These are phyloP conservation scores for Charadrius vociferus DNA, from an alignment of 2,113 vertebrate genomes.

Conservation along the genomic window DNA sequence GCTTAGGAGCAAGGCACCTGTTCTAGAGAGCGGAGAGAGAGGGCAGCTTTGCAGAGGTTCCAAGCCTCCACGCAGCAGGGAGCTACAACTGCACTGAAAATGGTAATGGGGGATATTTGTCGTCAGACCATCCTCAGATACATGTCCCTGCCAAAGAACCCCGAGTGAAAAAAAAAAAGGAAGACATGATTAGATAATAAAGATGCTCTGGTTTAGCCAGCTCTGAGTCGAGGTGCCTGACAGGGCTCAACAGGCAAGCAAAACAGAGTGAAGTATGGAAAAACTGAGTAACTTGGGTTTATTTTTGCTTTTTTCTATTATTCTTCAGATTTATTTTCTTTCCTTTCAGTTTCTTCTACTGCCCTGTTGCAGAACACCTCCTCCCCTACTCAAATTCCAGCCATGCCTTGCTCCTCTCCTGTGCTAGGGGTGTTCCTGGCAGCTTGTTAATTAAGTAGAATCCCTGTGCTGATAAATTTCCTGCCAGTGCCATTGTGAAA, in stretches of 20 bases:
- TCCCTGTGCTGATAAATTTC: slow-evolving; percentile 1
- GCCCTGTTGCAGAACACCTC: neutral
- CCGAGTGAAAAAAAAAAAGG: neutral
- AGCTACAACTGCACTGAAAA: neutral
- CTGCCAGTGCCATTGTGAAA: slow-evolving; percentile 25
- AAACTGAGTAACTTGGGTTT: neutral
- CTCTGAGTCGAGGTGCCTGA: neutral
- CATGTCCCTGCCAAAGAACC: neutral
- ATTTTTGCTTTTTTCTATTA: neutral
- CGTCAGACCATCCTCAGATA: neutral
- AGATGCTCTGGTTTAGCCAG: neutral
- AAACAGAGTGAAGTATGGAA: neutral
- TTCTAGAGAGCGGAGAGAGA: neutral
- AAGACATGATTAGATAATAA: neutral
- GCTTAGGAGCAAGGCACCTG: neutral
- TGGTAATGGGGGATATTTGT: neutral
- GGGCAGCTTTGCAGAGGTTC: neutral
- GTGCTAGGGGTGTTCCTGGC: neutral
- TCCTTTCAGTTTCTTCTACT: neutral
- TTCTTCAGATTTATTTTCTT: neutral
- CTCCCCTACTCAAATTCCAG: neutral
- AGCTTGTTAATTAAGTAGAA: slow-evolving; percentile 1
- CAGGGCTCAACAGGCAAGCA: neutral
- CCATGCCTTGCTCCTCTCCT: neutral
- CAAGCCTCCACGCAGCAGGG: neutral